Base-by-base conservation (phyloP, 2,797 vertebrate genomes). In the Stomatorhinus walkeri region DNA sequence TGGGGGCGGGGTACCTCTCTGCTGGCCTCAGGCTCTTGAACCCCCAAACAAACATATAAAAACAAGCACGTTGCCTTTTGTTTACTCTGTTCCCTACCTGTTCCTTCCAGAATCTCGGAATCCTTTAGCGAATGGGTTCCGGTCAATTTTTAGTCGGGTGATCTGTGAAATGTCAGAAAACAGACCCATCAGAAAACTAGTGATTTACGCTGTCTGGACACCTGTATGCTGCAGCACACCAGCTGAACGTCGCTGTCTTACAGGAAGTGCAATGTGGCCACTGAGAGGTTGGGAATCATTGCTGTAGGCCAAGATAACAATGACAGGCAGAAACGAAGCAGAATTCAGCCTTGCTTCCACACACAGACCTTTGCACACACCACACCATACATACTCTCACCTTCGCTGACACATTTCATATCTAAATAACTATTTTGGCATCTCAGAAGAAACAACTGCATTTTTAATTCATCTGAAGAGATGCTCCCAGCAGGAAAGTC, bases 71-170 rank as follows among this genome's bases (percentile, higher is more conserved):
- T 49, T n/a, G 3, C 22, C 46, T 49, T 85, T 46, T 28, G 68
- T 72, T 72, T 8, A 28, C n/a, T 24, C 43, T 46, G 43, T 24
- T 76, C 72, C 43, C 43, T 85, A 99, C 98, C 98, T 98, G 97
- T 99, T 99, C 95, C 98, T 97, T 89, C 98, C 98, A 40, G 98
- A 99, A 93, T 99, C 98, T 93, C 98, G 95, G 94, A 99, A 99
- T 92, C 98, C 98, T 97, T 99, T 99, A 90, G 98, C 98, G 16
- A 99, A 99, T 0, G 98, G 98, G 92, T 99, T 99, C 90, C 98
- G 96, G 94, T 99, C 98, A 14, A 99, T 99, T 96, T 99, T 99
- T 96, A 99, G 96, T 93, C 98, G 96, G 92, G 98, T 99, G 92
- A 99, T 99, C 98, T 99, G 94, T 19, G 89, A 87, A 89, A 89